Base-by-base conservation (phyloP, 2,888 invertebrate species). In the Eupithecia pulchellata region DNA sequence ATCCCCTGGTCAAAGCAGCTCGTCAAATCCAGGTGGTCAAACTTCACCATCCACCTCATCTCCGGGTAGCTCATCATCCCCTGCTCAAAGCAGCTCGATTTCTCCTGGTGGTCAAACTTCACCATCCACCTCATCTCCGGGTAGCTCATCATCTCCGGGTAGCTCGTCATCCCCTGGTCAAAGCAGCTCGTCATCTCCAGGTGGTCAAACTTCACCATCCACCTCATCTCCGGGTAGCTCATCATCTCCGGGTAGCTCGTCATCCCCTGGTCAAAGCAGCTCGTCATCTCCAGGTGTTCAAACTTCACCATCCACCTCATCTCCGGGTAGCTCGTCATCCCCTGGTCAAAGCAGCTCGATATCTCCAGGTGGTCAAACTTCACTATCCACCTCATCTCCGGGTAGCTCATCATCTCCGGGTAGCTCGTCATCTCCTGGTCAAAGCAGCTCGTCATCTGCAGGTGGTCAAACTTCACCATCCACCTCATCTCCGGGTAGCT, bases 161-260 rank as follows among this genome's bases (percentile, higher is more conserved):
- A 9, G 42, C 42, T 42, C 42, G n/a, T n/a, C 60, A 60, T 32
- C 58, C n/a, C 34, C 60, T 17, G 58, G 58, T n/a, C n/a, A 42
- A 20, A 9, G 42, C 20, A n/a, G 42, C 20, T 42, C 42, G 0
- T 1, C n/a, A 42, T 42, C 20, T 20, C 4, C 47, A 20, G 47
- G 47, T 4, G 47, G 47, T 4, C 47, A 47, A 47, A 47, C 47
- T 47, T 47, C 47, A 11, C 4, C 47, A 11, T 47, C 47, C 1
- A 11, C 20, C 20, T 47, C 47, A 20, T 47, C 47, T 3, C 20
- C 47, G 0, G 42, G 42, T n/a, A 20, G 42, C n/a, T n/a, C 42
- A n/a, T 14, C 42, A n/a, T 42, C 39, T 5, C 5, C 42, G n/a
- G 42, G 42, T n/a, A 20, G 42, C n/a, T n/a, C 42, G 42, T 14